Evolutionary conservation across 2,797 vertebrate genomes (phyloP).

Genomic region (Malurus splendens): DNA sequence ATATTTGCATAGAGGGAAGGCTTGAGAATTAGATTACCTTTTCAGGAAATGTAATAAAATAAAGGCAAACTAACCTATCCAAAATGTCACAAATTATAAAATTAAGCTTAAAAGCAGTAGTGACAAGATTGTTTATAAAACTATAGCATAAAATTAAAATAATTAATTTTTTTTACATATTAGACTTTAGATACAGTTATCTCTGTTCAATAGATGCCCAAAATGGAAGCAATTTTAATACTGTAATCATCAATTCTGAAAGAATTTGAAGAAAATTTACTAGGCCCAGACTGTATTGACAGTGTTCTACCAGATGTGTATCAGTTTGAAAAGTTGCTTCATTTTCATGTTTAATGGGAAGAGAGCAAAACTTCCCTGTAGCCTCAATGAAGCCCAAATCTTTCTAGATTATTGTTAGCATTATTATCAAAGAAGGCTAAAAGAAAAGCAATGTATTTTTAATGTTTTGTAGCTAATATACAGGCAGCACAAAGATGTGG

Average conservation of each 20-base stretch:
- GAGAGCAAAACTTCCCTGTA: background rate
- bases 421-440: background rate
- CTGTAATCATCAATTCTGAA: background rate
- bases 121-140: background rate
- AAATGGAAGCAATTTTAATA: background rate
- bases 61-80: background rate
- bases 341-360: background rate
- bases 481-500: background rate
- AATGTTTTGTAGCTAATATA: background rate
- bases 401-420: background rate
- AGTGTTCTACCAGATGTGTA: background rate
- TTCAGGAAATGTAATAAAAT: background rate
- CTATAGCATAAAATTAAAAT: background rate
- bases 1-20: background rate
- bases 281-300: background rate
- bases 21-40: background rate
- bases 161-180: background rate
- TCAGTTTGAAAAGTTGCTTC: background rate
- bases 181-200: background rate
- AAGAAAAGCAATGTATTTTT: background rate
- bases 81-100: background rate
- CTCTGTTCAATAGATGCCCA: background rate
- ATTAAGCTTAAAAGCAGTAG: background rate
- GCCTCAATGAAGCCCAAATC: background rate
- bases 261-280: background rate